Conservation (phyloP, 2,888 invertebrate genomes). For the Siphlonurus alternatus region DNA sequence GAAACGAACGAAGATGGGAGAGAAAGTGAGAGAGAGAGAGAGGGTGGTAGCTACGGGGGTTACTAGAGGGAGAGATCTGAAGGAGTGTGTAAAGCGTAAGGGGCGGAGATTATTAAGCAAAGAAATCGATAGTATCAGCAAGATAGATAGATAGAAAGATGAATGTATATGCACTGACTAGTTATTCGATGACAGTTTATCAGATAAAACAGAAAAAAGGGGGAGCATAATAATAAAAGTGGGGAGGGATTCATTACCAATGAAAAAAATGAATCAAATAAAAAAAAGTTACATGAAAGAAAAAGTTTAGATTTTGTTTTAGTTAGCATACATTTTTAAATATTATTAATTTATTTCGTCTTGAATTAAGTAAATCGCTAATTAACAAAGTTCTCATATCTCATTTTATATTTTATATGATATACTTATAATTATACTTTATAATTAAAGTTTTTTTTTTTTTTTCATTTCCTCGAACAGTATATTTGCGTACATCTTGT, state of each 20-base stretch:
- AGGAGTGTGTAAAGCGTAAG: neutral
- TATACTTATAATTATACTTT: too few relatives aligned
- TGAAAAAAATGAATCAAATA: neutral
- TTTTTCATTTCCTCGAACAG: too few relatives aligned
- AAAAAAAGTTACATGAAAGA: neutral
- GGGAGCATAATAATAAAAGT: neutral
- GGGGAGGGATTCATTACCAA: neutral
- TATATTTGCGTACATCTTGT: too few relatives aligned
- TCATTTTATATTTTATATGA: too few relatives aligned
- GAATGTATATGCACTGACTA: neutral
- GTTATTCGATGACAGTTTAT: neutral
- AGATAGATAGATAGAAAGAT: neutral
- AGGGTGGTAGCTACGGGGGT: neutral
- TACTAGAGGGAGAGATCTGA: neutral
- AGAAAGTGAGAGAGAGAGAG: neutral
- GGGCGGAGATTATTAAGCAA: neutral
- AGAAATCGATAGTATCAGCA: neutral
- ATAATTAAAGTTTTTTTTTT: too few relatives aligned
- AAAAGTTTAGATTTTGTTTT: too few relatives aligned
- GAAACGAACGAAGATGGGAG: neutral
- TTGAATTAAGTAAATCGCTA: too few relatives aligned
- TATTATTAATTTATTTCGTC: too few relatives aligned
- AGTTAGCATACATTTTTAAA: too few relatives aligned
- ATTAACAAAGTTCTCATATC: too few relatives aligned
- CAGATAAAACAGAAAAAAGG: neutral